Base-by-base conservation (phyloP, 2,797 vertebrate species). In the Neosilurus hyrtlii region DNA sequence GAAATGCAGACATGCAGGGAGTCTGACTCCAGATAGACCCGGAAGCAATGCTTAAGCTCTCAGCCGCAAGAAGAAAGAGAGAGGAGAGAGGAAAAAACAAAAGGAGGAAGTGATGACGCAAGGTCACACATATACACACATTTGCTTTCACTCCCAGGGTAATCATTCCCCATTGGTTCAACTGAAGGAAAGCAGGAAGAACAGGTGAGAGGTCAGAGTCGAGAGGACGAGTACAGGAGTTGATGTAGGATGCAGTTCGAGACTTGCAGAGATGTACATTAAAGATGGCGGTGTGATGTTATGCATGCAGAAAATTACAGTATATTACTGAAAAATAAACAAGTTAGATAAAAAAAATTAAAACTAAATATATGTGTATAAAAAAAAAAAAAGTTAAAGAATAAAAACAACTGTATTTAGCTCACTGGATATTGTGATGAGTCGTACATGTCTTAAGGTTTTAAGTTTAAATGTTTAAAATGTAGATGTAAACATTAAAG, bases 101-200 rank as follows among this genome's bases (percentile, higher is more conserved):
- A 72, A 20, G 26, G 30, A 57, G 72, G 51, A 73, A 74, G 15
- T 11, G 56, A 43, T 43, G 30, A 57, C 35, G 81, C 79, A 89
- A 86, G 91, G 88, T 83, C 92, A 91, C 92, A 92, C 90, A 90
- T 93, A 97, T 98, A 99, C 97, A 99, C 96, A 99, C 97, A 99
- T 99, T 99, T 99, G 95, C 93, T 94, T 97, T 95, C 97, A 96
- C 94, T 97, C 96, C 96, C 97, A 94, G 95, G 95, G 94, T 92
- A 97, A 96, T 96, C 96, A 96, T 98, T 97, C 86, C 95, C 96
- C 95, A 98, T 93, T 92, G 97, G 95, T 93, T 98, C 96, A 92
- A 98, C 97, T 99, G 95, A 95, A 94, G 93, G 94, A 93, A 94
- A 94, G 94, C 94, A 94, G 93, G 95, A 94, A 96, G 93, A 95